Evolutionary conservation across 1,140 invertebrate species (phyloP).

Genomic region (Cepaea nemoralis): DNA sequence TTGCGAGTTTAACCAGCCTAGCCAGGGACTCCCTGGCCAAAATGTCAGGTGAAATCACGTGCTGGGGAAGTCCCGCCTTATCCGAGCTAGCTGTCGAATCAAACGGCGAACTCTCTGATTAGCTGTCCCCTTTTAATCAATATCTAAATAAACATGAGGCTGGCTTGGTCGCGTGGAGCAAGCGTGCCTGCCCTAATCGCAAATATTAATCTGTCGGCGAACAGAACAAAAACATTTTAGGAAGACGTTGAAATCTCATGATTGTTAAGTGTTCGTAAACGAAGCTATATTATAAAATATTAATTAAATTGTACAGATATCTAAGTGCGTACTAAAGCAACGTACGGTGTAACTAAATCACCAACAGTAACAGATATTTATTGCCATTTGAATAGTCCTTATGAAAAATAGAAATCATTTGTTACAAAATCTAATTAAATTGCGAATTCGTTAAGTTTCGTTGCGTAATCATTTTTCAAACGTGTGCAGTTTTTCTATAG

Average conservation of each 20-base stretch:
- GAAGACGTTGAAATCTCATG: neutral
- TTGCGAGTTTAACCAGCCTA: neutral
- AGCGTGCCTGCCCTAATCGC: neutral
- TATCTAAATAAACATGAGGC: neutral
- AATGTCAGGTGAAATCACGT: constrained; percentile 3
- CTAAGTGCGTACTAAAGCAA: neutral
- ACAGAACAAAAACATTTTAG: neutral
- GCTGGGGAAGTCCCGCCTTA: neutral
- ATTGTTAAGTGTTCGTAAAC: neutral
- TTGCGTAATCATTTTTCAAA: no score
- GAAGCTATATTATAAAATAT: neutral
- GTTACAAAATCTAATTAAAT: no score
- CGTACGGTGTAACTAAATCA: no score
- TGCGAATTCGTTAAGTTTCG: no score
- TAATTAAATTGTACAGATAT: neutral
- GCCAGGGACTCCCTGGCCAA: neutral
- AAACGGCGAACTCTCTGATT: neutral
- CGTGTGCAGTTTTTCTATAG: no score
- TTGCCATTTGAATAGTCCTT: no score
- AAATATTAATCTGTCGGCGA: neutral
- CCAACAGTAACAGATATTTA: no score
- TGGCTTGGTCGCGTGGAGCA: neutral
- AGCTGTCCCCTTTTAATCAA: neutral
- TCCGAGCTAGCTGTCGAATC: neutral
- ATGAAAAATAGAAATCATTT: no score